A percentile compares a stretch with the other conserved stretches of the same genome.
Conservation (phyloP, 2,888 invertebrate species). For the Hoplodrina blanda region DNA sequence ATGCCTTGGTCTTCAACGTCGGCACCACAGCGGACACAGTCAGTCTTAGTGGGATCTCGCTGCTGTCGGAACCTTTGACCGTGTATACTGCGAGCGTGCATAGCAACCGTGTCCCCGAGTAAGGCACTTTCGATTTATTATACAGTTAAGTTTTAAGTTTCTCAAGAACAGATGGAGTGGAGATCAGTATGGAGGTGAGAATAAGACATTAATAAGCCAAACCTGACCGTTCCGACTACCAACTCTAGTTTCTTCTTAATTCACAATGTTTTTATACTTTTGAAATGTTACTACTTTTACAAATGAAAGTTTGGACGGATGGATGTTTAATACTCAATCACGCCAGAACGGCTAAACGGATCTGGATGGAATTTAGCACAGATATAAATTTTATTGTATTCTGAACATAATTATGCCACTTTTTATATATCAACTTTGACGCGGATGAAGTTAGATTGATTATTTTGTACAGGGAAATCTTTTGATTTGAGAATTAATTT, state of each 20-base stretch:
- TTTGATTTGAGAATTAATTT: not conserved
- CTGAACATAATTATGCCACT: too few relatives aligned
- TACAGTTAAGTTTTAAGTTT: not conserved
- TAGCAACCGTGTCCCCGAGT: slow-evolving; percentile 75
- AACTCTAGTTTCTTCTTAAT: not conserved
- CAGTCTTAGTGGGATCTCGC: slow-evolving; percentile 74
- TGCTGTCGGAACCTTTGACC: slow-evolving; percentile 69
- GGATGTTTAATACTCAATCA: too few relatives aligned
- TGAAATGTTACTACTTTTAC: not conserved
- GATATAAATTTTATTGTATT: too few relatives aligned
- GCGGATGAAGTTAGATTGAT: too few relatives aligned
- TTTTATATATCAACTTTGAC: too few relatives aligned
- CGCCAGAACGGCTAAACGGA: too few relatives aligned
- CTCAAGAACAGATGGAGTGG: not conserved
- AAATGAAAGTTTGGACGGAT: too few relatives aligned
- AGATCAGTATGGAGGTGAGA: not conserved
- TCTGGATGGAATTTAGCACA: too few relatives aligned
- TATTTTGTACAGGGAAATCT: too few relatives aligned
- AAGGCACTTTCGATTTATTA: slow-evolving; percentile 47
- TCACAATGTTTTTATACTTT: not conserved
- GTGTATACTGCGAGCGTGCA: slow-evolving; percentile 78
- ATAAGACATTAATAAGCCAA: not conserved
- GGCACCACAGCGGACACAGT: slow-evolving; percentile 78
- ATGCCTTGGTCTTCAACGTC: slow-evolving; percentile 89
- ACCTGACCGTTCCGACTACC: too few relatives aligned